Base-by-base conservation (phyloP, 1,140 invertebrate species). In the Drosophila serrata region DNA sequence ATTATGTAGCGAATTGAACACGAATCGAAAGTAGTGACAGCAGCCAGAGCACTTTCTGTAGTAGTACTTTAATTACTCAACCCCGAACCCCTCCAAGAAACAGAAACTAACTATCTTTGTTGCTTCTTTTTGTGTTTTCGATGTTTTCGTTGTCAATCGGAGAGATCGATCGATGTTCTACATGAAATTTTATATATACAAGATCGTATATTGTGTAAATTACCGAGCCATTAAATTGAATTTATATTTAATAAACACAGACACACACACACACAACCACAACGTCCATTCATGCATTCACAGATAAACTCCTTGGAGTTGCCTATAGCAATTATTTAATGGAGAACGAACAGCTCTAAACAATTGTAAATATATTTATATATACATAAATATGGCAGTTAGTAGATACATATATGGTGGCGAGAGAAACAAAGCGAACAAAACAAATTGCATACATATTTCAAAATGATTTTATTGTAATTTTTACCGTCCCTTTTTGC, bases 401-500 rank as follows among this genome's bases (percentile, higher is more conserved):
- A 70, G 75, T 63, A 63, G 75, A 56, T 48, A 49, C 60, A 51
- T 69, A 51, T 65, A 17, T 15, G 33, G 13, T 37, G 19, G 31
- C 17, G 17, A 19, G 33, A 46, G 42, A 33, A 60, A 51, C 37
- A 55, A 53, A 64, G 56, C 45, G 59, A 67, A 58, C 57, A 56
- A 79, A 45, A 69, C 58, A 69, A 68, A 48, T 72, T 70, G 64
- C 70, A 82, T 82, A 58, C 65, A 80, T 82, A 82, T 88, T 88
- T 90, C 81, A 75, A 63, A 84, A 91, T 91, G 85, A 91, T 91
- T 91, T 91, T 91, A 91, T 91, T 91, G 90, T 91, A 91, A 91
- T 91, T 91, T 81, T 91, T 90, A 91, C 90, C 90, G 90, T 91
- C 90, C 90, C 90, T 92, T 92, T 91, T 82, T 92, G 85, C 85